Evolutionary conservation across 2,797 vertebrate genomes (phyloP).

Genomic region (Takifugu rubripes): DNA sequence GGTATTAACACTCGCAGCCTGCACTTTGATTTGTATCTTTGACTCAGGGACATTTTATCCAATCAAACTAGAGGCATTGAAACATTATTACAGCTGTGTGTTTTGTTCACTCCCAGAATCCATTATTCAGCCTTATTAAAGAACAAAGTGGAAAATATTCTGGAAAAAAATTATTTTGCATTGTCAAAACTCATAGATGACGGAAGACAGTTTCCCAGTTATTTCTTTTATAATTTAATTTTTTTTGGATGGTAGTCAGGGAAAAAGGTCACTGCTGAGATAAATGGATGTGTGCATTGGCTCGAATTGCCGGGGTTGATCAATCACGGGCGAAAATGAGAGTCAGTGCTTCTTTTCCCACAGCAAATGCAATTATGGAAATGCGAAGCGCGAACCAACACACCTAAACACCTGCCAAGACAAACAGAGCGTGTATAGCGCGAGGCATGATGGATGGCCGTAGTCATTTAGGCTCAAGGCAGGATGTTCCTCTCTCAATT

Average conservation of each 20-base stretch:
- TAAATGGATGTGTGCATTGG: constrained; percentile 66
- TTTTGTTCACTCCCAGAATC: constrained; percentile 9
- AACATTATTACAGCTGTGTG: neutral
- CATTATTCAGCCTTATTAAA: constrained; percentile 11
- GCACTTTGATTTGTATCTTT: constrained; percentile 6
- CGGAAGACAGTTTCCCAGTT: no score
- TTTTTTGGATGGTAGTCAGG: constrained; percentile 44
- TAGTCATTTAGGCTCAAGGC: constrained; percentile 62
- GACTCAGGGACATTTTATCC: neutral
- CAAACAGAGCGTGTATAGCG: constrained; percentile 42
- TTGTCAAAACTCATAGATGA: neutral
- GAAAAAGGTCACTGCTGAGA: constrained; percentile 64
- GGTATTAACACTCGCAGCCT: constrained; percentile 14
- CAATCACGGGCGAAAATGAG: constrained; percentile 67
- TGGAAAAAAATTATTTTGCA: constrained; percentile 37
- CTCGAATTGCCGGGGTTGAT: constrained; percentile 61
- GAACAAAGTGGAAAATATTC: constrained; percentile 5
- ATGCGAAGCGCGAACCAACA: constrained; percentile 56
- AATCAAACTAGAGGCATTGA: constrained; percentile 5
- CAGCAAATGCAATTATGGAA: constrained; percentile 75
- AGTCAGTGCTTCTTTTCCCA: constrained; percentile 63
- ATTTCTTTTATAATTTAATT: no score
- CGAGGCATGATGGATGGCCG: constrained; percentile 59
- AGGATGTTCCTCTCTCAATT: constrained; percentile 68
- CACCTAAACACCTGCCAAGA: constrained; percentile 61